Base-by-base conservation (phyloP, 2,888 invertebrate species). In the Orthosia gracilis region DNA sequence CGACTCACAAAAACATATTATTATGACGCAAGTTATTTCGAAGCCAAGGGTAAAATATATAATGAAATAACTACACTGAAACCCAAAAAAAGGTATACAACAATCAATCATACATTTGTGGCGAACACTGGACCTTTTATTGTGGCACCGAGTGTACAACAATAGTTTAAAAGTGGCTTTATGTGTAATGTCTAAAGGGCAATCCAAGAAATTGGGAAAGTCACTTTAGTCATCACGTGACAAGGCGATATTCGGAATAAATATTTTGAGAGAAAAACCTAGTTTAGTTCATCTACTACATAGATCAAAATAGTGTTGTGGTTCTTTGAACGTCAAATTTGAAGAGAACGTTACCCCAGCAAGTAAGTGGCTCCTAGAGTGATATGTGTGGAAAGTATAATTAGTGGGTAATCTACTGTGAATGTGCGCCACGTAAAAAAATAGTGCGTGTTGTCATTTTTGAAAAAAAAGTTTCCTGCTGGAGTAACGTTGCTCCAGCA, bases 131-230 rank as follows among this genome's bases (percentile, higher is more conserved):
- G 63, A 59, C 82, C 80, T 68, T 73, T 82, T 82, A 80, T 84
- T 80, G 70, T 73, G 82, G 75, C 76, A 69, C 62, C 69, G 64
- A 78, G 76, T 86, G 82, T 73, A 82, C 74, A 58, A 82, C 85
- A 86, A 86, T 87, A 77, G 80, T 76, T 82, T 78, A 78, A 71
- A 77, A 87, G 87, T 87, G 88, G 71, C 67, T 83, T 87, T 80
- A 85, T 86, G 77, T 85, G 88, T 87, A 78, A 74, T 64, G 70
- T 73, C 64, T 69, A 72, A 77, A 72, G 72, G 55, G 64, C 57
- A 80, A 52, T 69, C 45, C 73, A 77, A 70, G 73, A 68, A 69
- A 75, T 62, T n/a, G 58, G 49, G 45, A 58, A 84, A 80, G 21
- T 83, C 40, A 54, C 64, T 78, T 58, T 83, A 66, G 40, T 21